Evolutionary conservation across 2,113 vertebrate genomes (phyloP).

Genomic region (Otis tarda): DNA sequence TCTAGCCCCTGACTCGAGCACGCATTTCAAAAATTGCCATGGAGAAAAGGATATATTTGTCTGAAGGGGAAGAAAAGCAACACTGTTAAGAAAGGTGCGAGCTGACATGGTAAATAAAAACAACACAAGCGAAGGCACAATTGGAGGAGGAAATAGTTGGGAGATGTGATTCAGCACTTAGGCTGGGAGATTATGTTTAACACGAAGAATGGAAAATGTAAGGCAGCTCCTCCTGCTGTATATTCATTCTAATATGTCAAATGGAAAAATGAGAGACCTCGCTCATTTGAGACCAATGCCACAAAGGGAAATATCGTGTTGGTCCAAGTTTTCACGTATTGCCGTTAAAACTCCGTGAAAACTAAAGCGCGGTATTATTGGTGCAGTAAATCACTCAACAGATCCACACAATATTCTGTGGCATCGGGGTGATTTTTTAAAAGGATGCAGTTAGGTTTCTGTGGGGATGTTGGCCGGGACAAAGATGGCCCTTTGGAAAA

Average conservation of each 20-base stretch:
- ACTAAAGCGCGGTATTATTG: neutral
- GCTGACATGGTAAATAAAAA: conserved; percentile 42
- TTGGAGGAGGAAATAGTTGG: neutral
- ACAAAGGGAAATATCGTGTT: neutral
- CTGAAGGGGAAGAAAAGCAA: conserved; percentile 53
- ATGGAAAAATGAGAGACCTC: neutral
- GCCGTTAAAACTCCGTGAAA: neutral
- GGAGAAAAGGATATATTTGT: conserved; percentile 34
- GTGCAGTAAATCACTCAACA: neutral
- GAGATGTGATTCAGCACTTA: conserved; percentile 35
- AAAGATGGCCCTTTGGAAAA: conserved; percentile 1
- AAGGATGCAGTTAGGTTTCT: neutral
- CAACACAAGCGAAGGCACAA: conserved; percentile 25
- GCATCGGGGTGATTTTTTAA: neutral
- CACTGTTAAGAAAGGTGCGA: neutral
- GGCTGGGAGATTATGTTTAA: conserved; percentile 20
- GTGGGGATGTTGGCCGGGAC: neutral
- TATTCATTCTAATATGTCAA: neutral
- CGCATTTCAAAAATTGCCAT: conserved; percentile 49
- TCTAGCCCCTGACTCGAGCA: conserved; percentile 53
- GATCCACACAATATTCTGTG: neutral
- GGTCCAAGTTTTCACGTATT: neutral
- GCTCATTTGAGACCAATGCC: neutral
- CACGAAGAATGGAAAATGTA: neutral
- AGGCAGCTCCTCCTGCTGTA: conserved; percentile 3